Evolutionary conservation across 1,140 invertebrate genomes (phyloP).

Genomic region (Linepithema humile): DNA sequence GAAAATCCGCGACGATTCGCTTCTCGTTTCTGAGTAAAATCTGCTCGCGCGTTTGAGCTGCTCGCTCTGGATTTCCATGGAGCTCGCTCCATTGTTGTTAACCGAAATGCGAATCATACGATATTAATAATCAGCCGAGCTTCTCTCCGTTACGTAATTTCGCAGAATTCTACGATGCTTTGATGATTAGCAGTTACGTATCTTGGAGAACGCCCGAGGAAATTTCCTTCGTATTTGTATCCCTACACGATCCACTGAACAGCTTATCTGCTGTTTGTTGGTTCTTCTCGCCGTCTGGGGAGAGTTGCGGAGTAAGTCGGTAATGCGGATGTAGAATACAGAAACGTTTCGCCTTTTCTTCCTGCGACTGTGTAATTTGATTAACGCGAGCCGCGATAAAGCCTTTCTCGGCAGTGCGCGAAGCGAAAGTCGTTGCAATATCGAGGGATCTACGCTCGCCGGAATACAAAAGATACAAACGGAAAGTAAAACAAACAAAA

Average conservation of each 20-base stretch:
- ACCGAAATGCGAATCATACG: background rate
- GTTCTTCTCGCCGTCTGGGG: background rate
- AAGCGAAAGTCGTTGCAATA: background rate
- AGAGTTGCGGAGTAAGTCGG: background rate
- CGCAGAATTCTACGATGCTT: background rate
- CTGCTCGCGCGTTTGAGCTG: background rate
- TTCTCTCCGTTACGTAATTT: background rate
- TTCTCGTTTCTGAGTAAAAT: background rate
- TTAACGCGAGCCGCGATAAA: conserved; percentile 7
- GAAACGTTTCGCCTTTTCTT: conserved; percentile 8
- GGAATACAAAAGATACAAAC: background rate
- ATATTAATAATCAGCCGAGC: conserved; percentile 12
- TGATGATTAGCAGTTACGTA: conserved; percentile 17
- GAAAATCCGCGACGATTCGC: background rate
- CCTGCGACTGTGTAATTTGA: background rate
- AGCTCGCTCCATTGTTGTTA: background rate
- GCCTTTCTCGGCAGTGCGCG: background rate
- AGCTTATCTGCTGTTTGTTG: background rate
- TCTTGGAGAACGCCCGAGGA: background rate
- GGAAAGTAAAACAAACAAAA: background rate
- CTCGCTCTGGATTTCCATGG: background rate
- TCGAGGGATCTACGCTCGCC: background rate
- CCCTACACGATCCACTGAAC: background rate
- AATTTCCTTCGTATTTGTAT: conserved; percentile 10
- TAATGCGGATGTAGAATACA: conserved; percentile 1